Evolutionary conservation across 2,888 invertebrate species (phyloP).

Genomic region (Chrysolina haemoptera): DNA sequence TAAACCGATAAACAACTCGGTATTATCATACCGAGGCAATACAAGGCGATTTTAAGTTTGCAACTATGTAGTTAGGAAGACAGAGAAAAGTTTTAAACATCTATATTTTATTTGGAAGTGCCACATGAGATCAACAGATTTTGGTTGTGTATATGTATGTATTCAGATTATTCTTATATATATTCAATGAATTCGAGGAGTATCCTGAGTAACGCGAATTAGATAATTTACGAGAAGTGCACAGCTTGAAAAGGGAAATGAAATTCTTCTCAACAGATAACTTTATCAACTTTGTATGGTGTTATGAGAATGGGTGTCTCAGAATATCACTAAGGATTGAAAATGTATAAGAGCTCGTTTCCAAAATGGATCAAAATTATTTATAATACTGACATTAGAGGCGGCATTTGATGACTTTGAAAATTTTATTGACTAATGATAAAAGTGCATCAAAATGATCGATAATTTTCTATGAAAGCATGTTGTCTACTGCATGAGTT

Average conservation of each 20-base stretch:
- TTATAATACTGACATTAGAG: too few relatives aligned
- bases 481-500: too few relatives aligned
- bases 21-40: conserved; percentile 29
- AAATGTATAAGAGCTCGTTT: too few relatives aligned
- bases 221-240: neutral
- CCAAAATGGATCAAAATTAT: too few relatives aligned
- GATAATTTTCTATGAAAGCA: too few relatives aligned
- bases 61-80: conserved; percentile 15
- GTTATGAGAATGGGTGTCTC: too few relatives aligned
- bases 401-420: too few relatives aligned
- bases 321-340: too few relatives aligned
- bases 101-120: conserved; percentile 28
- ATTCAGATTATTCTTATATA: neutral
- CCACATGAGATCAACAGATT: conserved; percentile 23
- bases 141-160: neutral
- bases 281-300: too few relatives aligned
- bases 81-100: neutral
- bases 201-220: neutral
- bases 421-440: too few relatives aligned
- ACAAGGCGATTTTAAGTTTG: conserved; percentile 18
- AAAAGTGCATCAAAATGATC: too few relatives aligned
- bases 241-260: neutral
- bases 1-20: conserved; percentile 27
- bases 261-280: too few relatives aligned
- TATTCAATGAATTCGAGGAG: neutral